Evolutionary conservation across 92 coral and sea anemone species (phyloP), one percentile per base, ranked within the genome.

Genomic region (Siderastrea radians): DNA sequence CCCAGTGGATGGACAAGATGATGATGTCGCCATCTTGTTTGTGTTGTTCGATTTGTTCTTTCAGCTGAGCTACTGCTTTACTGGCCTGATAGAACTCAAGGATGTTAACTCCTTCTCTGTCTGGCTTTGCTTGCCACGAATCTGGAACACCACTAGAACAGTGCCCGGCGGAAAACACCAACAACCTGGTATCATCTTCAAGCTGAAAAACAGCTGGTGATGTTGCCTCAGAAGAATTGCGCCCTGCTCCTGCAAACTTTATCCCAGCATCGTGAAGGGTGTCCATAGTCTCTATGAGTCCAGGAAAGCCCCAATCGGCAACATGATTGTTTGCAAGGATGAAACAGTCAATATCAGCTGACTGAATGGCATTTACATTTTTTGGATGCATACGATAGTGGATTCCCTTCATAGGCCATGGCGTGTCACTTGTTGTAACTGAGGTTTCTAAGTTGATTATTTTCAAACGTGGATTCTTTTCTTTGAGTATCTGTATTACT

Each of bases 371-470:
- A 43, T 95, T 89, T 62, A 95, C 87, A 87, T 95, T 95, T 43
- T 77, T 80, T 3, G 98, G 98, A 77, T 95, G 96, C 98, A 95
- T 93, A 46, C 98, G 94, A 61, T 95, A 95, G 74, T 95, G 91
- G 38, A 95, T 95, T 51, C 98, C 98, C 69, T 95, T 95, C 92
- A 82, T 87, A 15, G 96, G 98, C 98, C 96, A 95, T 6, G 96
- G 98, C 2, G 91, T 80, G 55, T 80, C 90, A 66, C 93, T 89
- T 49, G 93, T 80, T 58, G 98, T 95, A 19, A 95, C 90, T 11
- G 98, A 93, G 6, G 98, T 95, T 85, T 95, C 98, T 15, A 95
- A 89, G 86, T 95, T 95, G 26, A 95, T 95, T 45, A 95, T 91
- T 58, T 92, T 87, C 5, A 95, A 80, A 81, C 91, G 95, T 45